A percentile compares a stretch with the other conserved stretches of the same genome.
Conservation (phyloP, 2,113 vertebrate species). For the Felis chaus region DNA sequence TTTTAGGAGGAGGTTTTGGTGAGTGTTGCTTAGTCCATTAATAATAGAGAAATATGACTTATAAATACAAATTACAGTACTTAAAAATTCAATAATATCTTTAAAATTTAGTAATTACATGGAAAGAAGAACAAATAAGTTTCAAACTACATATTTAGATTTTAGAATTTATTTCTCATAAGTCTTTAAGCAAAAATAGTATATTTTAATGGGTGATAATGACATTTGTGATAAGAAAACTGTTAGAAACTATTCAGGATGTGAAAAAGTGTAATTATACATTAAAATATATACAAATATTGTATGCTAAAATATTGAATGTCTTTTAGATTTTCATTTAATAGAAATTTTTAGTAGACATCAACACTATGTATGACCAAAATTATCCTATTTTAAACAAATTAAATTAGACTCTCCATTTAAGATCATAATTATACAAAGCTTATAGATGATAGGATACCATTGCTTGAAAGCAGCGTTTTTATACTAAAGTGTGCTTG, state of each 20-base stretch:
- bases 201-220: background rate
- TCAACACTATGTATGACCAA: background rate
- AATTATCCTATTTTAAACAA: background rate
- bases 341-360: background rate
- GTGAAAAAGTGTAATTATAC: background rate
- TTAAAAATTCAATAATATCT: background rate
- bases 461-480: background rate
- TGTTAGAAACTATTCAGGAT: background rate
- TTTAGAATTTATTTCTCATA: constrained; percentile 20
- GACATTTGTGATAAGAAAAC: background rate
- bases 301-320: background rate
- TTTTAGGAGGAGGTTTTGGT: constrained; percentile 33
- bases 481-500: background rate
- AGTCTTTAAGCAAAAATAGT: background rate
- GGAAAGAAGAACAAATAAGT: background rate
- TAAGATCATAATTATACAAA: background rate
- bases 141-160: constrained; percentile 9
- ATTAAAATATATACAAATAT: background rate
- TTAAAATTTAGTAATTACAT: background rate
- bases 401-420: background rate
- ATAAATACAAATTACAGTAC: constrained; percentile 4
- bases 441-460: background rate
- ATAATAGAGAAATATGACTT: constrained; percentile 50
- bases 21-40: constrained; percentile 21
- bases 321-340: background rate